Percentiles rank a stretch among this genome's conserved stretches.
These are phyloP conservation scores for Bergia puertoricense DNA, from an alignment of 92 coral and sea anemone species.

Conservation along the genomic window DNA sequence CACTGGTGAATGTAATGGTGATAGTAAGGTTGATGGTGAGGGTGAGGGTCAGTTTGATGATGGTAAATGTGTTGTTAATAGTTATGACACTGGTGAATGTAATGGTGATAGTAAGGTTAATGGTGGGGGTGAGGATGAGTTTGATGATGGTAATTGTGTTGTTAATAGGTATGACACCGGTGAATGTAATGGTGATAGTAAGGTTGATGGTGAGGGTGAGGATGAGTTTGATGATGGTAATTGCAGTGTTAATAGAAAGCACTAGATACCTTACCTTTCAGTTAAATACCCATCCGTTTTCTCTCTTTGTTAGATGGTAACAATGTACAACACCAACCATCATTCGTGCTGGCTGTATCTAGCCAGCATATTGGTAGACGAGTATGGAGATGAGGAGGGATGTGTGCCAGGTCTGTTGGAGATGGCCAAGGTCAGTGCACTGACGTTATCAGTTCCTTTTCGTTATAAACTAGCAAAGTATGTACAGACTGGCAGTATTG, in stretches of 20 bases:
- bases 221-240: not conserved
- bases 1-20: not conserved
- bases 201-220: not conserved
- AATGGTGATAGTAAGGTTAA: not conserved
- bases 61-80: not conserved
- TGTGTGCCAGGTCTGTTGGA: slow-evolving; percentile 89
- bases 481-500: not conserved
- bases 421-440: slow-evolving; percentile 80
- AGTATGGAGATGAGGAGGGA: slow-evolving; percentile 79
- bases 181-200: no score
- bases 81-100: not conserved
- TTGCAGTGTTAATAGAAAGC: not conserved
- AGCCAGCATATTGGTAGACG: slow-evolving; percentile 96
- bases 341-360: slow-evolving; percentile 98
- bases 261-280: not conserved
- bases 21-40: not conserved
- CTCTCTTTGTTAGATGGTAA: slow-evolving; percentile 68
- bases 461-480: no score
- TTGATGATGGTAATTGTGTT: not conserved
- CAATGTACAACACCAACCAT: slow-evolving; percentile 72
- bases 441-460: not conserved
- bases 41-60: not conserved
- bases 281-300: not conserved
- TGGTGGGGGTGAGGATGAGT: not conserved
- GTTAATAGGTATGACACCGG: no score